A percentile compares a stretch with the other conserved stretches of the same genome.
Conservation (phyloP, 2,888 invertebrate genomes). For the Lordiphosa andalusiaca region DNA sequence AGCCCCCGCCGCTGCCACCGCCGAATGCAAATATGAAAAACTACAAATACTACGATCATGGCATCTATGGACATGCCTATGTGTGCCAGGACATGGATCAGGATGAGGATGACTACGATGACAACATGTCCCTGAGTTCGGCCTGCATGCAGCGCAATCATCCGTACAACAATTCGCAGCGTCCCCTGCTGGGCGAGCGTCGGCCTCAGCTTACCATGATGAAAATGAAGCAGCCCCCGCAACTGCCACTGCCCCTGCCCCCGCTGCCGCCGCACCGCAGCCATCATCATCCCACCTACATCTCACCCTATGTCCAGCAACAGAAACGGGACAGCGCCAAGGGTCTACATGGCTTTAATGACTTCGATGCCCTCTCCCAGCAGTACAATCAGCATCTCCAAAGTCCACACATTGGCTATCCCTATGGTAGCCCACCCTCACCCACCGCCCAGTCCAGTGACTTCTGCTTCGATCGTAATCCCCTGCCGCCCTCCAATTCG, state of each 20-base stretch:
- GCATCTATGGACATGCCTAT: conserved; percentile 55
- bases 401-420: conserved; percentile 79
- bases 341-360: conserved; percentile 79
- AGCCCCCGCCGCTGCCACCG: conserved; percentile 57
- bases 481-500: conserved; percentile 20
- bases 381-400: conserved; percentile 78
- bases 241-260: conserved; percentile 20
- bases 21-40: conserved; percentile 51
- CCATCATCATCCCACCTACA: conserved; percentile 39
- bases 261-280: conserved; percentile 32
- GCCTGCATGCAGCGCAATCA: conserved; percentile 77
- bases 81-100: conserved; percentile 50
- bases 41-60: conserved; percentile 54
- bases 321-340: conserved; percentile 76
- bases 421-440: conserved; percentile 79
- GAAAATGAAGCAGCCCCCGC: conserved; percentile 48
- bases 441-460: conserved; percentile 76
- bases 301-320: conserved; percentile 74
- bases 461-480: conserved; percentile 71
- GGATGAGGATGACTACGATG: conserved; percentile 59
- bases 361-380: conserved; percentile 79
- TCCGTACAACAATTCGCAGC: conserved; percentile 78
- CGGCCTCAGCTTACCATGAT: conserved; percentile 42
- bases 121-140: conserved; percentile 52
- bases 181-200: conserved; percentile 76